Base-by-base conservation (phyloP, 37 sponge, comb jelly and placozoan species). In the Cliona cf. orientalis region DNA sequence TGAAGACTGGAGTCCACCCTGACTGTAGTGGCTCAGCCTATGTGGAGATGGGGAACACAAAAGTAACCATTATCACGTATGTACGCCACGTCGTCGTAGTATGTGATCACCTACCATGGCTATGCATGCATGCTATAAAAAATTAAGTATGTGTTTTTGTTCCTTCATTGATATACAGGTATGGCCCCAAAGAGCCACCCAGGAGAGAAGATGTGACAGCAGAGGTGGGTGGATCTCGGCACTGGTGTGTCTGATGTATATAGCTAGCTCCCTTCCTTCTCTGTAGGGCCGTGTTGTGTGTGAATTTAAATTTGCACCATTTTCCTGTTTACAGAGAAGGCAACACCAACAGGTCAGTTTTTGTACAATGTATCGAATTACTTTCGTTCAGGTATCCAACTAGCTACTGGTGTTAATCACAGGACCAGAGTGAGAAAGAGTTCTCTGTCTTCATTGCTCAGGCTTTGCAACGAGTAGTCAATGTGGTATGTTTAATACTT, bases 281-380 rank as follows among this genome's bases (percentile, higher is more conserved):
- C 1, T 55, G 26, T 63, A 87, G 84, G 84, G 84, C 0, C 37
- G 38, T 35, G 21, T 82, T 1, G 57, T 29, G 5, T 89, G 87
- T 72, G 74, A 71, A 33, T 71, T 80, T 42, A 89, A 89, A 71
- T 89, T 78, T 83, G 80, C 84, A 26, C 89, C 89, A 3, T 89
- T 89, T 60, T 89, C 89, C 19, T 82, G 83, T 76, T 26, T 34
- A 23, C 55, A 66, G 17, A 39, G 81, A 40, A 74, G 75, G 40
- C 75, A 57, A 42, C 41, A 72, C 69, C 80, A 80, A 5, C 81
- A 87, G 80, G 87, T 87, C 1, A 38, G 53, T 66, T 58, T 44
- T 2, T 44, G 42, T 40, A 19, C 55, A 49, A 49, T 49, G 55
- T 17, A 49, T 49, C 14, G 55, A 19, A 19, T 11, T 49, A 49